phyloP scores from a whole-genome alignment of 2,797 vertebrate species.

The Melanogrammus aeglefinus region DNA sequence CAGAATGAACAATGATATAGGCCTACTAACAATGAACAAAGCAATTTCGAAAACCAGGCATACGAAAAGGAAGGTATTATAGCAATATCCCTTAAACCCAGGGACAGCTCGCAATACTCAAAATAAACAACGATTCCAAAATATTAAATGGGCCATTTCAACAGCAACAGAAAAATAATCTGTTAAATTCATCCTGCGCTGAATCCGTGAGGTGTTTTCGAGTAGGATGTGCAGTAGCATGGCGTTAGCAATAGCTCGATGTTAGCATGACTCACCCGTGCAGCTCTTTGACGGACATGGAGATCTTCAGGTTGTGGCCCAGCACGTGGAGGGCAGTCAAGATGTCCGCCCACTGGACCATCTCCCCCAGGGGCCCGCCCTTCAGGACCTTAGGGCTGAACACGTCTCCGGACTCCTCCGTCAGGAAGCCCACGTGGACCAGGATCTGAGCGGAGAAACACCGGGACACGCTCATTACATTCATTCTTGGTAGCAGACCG shows the following conservation, averaged over 20 bases:
- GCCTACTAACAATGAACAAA: not conserved
- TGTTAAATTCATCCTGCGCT: too few species aligned
- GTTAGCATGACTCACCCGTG: constrained; percentile 83
- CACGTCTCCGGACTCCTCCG: constrained; percentile 94
- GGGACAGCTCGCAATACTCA: not conserved
- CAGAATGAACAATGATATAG: not conserved
- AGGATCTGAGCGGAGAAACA: constrained; percentile 75
- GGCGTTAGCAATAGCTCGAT: not conserved
- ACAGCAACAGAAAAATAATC: not conserved
- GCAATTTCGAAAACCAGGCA: not conserved
- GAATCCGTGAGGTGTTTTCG: too few species aligned
- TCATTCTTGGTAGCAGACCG: not conserved
- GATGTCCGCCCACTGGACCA: constrained; percentile 99
- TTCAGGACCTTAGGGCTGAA: constrained; percentile 96
- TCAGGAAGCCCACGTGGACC: constrained; percentile 94
- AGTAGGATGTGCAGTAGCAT: not conserved
- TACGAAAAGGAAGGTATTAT: not conserved
- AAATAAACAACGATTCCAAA: not conserved
- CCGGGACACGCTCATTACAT: not conserved
- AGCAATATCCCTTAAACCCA: not conserved
- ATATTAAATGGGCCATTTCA: not conserved
- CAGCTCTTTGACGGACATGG: constrained; percentile 88
- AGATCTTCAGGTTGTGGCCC: constrained; percentile 90
- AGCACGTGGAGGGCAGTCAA: constrained; percentile 89
- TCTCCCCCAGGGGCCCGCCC: constrained; percentile 93